Evolutionary conservation across 2,797 vertebrate genomes (phyloP).

Genomic region (Darevskia nairensis): DNA sequence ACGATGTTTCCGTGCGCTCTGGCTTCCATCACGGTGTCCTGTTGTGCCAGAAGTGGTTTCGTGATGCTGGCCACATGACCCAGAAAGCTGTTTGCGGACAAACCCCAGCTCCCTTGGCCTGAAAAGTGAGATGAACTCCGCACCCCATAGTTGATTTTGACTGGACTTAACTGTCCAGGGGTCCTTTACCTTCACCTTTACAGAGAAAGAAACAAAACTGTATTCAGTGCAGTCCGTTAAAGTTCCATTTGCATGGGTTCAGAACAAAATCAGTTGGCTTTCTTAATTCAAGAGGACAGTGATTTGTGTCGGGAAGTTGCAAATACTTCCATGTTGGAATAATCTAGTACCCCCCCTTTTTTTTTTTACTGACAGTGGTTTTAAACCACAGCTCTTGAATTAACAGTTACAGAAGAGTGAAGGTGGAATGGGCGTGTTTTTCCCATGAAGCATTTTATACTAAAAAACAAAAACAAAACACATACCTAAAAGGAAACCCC

Average conservation of each 20-base stretch:
- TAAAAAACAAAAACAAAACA: neutral
- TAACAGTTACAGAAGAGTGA: conserved; percentile 8
- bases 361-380: neutral
- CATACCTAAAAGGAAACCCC: neutral
- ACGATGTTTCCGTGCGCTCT: too few relatives aligned
- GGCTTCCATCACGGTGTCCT: too few relatives aligned
- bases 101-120: too few relatives aligned
- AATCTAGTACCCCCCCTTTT: neutral
- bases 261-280: neutral
- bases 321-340: conserved; percentile 17
- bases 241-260: neutral
- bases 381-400: neutral
- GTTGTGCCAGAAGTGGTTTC: too few relatives aligned
- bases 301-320: neutral
- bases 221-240: neutral
- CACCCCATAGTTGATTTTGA: too few relatives aligned
- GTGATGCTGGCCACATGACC: too few relatives aligned
- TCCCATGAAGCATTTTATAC: conserved; percentile 10
- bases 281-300: neutral
- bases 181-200: too few relatives aligned
- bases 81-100: too few relatives aligned
- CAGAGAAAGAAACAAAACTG: neutral
- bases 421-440: neutral
- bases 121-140: too few relatives aligned
- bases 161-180: too few relatives aligned